Evolutionary conservation across 2,113 vertebrate genomes (phyloP).

Genomic region (Irena cyanogastra): DNA sequence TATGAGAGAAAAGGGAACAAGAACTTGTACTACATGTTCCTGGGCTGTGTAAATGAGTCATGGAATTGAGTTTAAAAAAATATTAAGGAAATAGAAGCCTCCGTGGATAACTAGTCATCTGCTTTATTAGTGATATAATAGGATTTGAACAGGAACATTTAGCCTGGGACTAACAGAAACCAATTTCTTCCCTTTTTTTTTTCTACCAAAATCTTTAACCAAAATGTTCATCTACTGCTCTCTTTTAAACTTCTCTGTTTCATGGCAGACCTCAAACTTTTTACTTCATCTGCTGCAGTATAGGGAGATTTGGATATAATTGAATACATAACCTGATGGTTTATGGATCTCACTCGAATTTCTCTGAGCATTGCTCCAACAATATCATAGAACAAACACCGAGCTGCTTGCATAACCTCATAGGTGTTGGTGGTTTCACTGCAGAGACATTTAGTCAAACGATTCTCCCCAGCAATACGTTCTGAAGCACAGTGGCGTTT

Average conservation of each 20-base stretch:
- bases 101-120: background rate
- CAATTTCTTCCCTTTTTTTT: background rate
- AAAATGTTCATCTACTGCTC: accelerated
- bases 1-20: background rate
- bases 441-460: background rate
- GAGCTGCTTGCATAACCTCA: background rate
- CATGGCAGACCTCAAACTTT: background rate
- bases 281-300: background rate
- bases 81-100: background rate
- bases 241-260: background rate
- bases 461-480: background rate
- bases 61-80: background rate
- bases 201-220: background rate
- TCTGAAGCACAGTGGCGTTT: background rate
- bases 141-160: background rate
- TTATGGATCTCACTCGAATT: background rate
- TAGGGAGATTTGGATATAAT: background rate
- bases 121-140: background rate
- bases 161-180: background rate
- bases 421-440: background rate
- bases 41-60: background rate
- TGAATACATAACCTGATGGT: background rate
- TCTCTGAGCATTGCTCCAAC: background rate
- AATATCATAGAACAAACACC: background rate
- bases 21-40: background rate